Evolutionary conservation across 2,113 vertebrate genomes (phyloP), one percentile per base, ranked within the genome.

Genomic region (Heliornis fulica): DNA sequence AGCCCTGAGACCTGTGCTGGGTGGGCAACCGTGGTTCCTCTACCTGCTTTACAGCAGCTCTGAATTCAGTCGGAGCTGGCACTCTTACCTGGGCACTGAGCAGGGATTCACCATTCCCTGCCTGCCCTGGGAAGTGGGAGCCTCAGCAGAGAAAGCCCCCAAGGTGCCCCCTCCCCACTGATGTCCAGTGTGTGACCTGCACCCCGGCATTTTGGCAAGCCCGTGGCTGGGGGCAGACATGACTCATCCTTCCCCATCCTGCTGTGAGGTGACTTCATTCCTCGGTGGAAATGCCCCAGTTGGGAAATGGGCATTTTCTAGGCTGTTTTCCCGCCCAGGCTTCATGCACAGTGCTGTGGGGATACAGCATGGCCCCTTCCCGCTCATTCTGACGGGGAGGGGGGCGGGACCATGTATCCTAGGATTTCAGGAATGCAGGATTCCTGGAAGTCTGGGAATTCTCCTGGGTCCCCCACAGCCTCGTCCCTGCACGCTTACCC

Each of bases 211-310:
- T 72, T 60, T 14, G 23, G 51, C 16, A 81, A 46, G 18, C 26
- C 21, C 1, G 0, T 1, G 1, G 32, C 36, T 74, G 7, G 5
- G 64, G 19, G 29, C 2, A 56, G 19, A 31, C 6, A 9, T 1
- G 4, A 46, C 50, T 89, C 60, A n/a, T 75, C 38, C 40, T 21
- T 60, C 40, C 25, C 28, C 19, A 8, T 10, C 22, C 16, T 54
- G 19, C 50, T 31, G 46, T 0, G 0, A 25, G 2, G 19, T 59
- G 54, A 70, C 56, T 25, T 90, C 38, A 34, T 32, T 34, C 45
- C 4, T 22, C 11, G 17, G 29, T 25, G 61, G 56, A 93, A 96
- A 82, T 50, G 28, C 32, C 25, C 9, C 3, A 9, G 71, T 76
- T 87, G 51, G 34, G 82, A 91, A 95, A 92, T 15, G 23, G 43